These are phyloP conservation scores for honey bee (Apis mellifera) DNA, from an alignment of 1,140 invertebrate species.

Conservation along the genomic window DNA sequence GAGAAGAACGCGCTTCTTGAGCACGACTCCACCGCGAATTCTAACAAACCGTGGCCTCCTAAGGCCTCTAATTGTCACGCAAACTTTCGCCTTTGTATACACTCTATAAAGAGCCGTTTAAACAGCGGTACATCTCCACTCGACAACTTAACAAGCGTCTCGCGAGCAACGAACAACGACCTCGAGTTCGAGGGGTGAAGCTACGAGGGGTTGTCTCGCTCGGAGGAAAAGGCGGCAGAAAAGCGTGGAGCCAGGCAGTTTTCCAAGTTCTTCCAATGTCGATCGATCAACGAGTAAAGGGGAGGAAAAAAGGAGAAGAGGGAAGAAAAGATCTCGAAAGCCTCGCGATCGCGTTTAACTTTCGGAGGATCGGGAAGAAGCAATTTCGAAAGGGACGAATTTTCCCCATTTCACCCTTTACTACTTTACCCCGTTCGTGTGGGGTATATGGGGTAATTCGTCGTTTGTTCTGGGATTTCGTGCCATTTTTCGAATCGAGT, in stretches of 20 bases:
- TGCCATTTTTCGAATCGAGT: too few species aligned
- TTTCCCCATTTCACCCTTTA: too few species aligned
- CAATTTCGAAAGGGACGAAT: neutral
- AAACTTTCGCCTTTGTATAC: neutral
- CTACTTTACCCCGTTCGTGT: too few species aligned
- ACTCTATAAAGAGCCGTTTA: neutral
- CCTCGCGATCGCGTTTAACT: neutral
- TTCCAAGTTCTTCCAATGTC: neutral
- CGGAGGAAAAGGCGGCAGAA: neutral
- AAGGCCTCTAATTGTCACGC: constrained; percentile 4
- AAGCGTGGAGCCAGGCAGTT: neutral
- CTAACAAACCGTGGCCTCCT: neutral
- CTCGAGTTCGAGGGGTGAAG: neutral
- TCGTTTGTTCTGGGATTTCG: neutral
- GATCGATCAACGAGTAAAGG: neutral
- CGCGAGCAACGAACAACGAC: neutral
- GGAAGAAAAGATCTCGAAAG: too few species aligned
- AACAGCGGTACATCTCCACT: neutral
- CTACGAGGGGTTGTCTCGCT: neutral
- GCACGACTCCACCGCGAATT: neutral
- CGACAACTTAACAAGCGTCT: constrained; percentile 10
- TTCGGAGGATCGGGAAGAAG: neutral
- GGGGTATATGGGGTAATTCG: neutral
- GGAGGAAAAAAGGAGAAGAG: neutral
- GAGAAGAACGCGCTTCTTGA: neutral